A percentile compares a stretch with the other conserved stretches of the same genome.
These are phyloP conservation scores for Sinocyclocheilus anshuiensis DNA, from an alignment of 2,113 vertebrate genomes.

Conservation along the genomic window DNA sequence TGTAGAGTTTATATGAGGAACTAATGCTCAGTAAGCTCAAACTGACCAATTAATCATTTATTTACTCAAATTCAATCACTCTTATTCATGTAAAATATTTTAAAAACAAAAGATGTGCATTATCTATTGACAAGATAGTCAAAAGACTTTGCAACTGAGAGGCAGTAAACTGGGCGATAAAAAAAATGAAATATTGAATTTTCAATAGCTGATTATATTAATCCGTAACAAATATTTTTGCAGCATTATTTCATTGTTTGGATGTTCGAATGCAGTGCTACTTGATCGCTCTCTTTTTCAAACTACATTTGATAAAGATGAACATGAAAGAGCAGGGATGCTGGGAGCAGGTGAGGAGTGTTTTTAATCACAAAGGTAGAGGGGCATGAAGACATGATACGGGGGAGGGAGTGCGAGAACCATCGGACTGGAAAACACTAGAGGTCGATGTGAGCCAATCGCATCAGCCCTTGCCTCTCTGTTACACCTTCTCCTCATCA, in stretches of 20 bases:
- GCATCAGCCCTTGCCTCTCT: slow-evolving; percentile 53
- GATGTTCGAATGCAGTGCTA: not conserved
- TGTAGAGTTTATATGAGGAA: not conserved
- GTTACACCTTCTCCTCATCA: slow-evolving; percentile 53
- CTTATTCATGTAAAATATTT: no score
- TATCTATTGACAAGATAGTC: not conserved
- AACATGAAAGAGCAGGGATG: not conserved
- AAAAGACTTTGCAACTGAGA: not conserved
- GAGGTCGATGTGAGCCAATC: slow-evolving; percentile 58
- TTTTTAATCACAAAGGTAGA: slow-evolving; percentile 35
- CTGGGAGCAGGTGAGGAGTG: not conserved
- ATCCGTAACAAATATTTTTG: not conserved
- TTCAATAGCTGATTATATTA: not conserved
- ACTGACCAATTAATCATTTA: not conserved
- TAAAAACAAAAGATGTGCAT: not conserved
- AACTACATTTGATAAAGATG: not conserved
- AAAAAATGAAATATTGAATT: not conserved
- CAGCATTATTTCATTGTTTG: not conserved
- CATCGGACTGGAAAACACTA: slow-evolving; percentile 50
- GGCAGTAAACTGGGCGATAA: not conserved
- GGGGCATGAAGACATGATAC: not conserved
- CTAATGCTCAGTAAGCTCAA: not conserved
- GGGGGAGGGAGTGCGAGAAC: slow-evolving; percentile 38
- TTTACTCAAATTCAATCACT: not conserved
- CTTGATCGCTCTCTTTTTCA: not conserved